Evolutionary conservation across 2,888 invertebrate genomes (phyloP).

Genomic region (Brachypterus glaber): DNA sequence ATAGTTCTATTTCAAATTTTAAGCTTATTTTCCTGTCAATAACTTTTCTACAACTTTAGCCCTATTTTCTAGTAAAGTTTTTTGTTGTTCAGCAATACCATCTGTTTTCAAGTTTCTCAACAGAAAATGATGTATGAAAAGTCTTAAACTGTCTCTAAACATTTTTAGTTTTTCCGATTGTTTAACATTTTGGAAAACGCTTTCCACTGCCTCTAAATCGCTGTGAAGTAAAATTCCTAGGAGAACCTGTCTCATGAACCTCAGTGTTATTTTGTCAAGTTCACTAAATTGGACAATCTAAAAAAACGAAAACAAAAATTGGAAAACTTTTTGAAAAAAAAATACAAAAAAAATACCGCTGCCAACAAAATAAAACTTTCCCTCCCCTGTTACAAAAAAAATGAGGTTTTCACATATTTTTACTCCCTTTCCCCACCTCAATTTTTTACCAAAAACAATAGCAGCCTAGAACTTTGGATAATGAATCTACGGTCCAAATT

Average conservation of each 20-base stretch:
- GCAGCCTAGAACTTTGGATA: no score
- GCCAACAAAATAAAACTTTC: no score
- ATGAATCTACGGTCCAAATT: no score
- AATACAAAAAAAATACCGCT: no score
- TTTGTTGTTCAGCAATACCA: constrained; percentile 40
- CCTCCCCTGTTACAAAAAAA: background rate
- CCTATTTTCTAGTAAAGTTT: constrained; percentile 46
- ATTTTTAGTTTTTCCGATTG: constrained; percentile 64
- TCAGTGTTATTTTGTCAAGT: constrained; percentile 67
- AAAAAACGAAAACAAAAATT: constrained; percentile 26
- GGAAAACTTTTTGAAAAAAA: no score
- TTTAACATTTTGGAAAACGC: constrained; percentile 65
- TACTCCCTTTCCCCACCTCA: no score
- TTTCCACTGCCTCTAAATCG: constrained; percentile 48
- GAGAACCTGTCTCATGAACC: constrained; percentile 69
- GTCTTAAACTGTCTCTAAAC: constrained; percentile 71
- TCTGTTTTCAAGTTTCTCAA: constrained; percentile 53
- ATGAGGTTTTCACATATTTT: background rate
- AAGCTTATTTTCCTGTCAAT: constrained; percentile 37
- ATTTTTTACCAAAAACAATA: no score
- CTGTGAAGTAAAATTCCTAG: constrained; percentile 62
- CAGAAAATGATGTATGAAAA: constrained; percentile 83
- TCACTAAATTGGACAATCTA: constrained; percentile 82
- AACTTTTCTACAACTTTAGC: constrained; percentile 58
- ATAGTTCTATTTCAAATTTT: no score